phyloP scores from a whole-genome alignment of 2,113 vertebrate genomes.

The Meles meles region DNA sequence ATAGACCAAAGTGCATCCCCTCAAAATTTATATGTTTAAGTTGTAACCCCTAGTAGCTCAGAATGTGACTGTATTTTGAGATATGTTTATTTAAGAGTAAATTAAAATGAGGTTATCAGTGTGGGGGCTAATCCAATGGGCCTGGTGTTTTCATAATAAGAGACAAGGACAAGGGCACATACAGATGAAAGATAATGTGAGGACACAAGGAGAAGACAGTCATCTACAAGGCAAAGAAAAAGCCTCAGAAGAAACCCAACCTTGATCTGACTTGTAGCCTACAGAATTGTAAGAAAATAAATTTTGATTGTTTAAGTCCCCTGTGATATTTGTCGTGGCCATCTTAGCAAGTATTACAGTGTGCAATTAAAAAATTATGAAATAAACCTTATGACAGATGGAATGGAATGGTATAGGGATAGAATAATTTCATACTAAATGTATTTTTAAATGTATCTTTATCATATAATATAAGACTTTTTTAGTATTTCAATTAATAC shows the following conservation, averaged over 20 bases:
- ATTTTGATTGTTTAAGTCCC: not conserved
- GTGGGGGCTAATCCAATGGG: not conserved
- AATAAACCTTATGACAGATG: not conserved
- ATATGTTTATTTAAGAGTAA: not conserved
- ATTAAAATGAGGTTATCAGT: not conserved
- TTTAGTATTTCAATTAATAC: not conserved
- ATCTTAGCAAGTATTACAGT: not conserved
- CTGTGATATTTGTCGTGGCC: not conserved
- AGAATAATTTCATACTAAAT: not conserved
- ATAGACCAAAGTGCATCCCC: not conserved
- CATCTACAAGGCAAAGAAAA: not conserved
- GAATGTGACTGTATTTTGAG: not conserved
- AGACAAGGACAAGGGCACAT: not conserved
- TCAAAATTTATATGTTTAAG: not conserved
- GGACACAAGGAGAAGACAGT: not conserved
- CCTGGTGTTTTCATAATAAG: not conserved
- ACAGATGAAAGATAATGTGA: not conserved
- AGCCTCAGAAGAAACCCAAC: not conserved
- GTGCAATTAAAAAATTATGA: not conserved
- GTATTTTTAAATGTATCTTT: not conserved
- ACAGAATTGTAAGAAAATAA: not conserved
- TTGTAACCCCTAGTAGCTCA: not conserved
- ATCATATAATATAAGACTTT: not conserved
- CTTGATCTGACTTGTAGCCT: not conserved
- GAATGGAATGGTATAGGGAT: not conserved